These are phyloP conservation scores for Cydia amplana DNA, from an alignment of 1,140 invertebrate genomes.

Conservation along the genomic window DNA sequence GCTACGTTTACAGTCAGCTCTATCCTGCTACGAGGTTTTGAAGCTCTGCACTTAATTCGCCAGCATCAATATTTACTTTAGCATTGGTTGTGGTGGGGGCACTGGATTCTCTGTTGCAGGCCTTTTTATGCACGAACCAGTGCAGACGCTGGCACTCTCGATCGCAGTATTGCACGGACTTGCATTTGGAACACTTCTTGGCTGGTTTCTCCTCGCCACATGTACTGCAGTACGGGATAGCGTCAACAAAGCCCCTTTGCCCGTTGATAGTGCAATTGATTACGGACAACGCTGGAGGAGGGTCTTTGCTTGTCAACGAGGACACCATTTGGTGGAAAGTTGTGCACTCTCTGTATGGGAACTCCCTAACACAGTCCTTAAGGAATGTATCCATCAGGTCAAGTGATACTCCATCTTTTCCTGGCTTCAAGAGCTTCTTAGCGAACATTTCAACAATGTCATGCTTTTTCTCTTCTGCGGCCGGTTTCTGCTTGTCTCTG, in stretches of 20 bases:
- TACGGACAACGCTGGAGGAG: conserved; percentile 85
- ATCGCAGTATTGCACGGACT: conserved; percentile 96
- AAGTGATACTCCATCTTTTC: conserved; percentile 86
- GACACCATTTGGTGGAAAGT: conserved; percentile 92
- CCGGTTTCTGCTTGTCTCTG: conserved; percentile 81
- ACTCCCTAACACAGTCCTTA: conserved; percentile 91
- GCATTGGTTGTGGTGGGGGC: conserved; percentile 56
- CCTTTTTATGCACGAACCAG: conserved; percentile 98
- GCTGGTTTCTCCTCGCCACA: conserved; percentile 93
- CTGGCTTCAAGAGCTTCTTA: conserved; percentile 88
- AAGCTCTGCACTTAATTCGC: conserved; percentile 72
- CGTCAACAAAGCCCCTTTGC: conserved; percentile 88
- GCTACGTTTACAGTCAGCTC: conserved; percentile 28
- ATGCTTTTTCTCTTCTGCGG: conserved; percentile 81
- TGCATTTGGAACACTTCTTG: conserved; percentile 98
- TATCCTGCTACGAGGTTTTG: conserved; percentile 74
- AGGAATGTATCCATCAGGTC: conserved; percentile 91
- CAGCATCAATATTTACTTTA: conserved; percentile 67
- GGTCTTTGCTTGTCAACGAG: conserved; percentile 85
- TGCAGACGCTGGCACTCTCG: conserved; percentile 96
- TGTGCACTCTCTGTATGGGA: conserved; percentile 91
- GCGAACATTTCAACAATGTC: conserved; percentile 87
- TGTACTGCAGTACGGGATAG: conserved; percentile 88
- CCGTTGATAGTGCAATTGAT: conserved; percentile 94
- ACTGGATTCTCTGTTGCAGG: conserved; percentile 82